A percentile compares a stretch with the other conserved stretches of the same genome.
Evolutionary conservation across 2,797 vertebrate species (phyloP).

Genomic region (Sebastes variabilis): DNA sequence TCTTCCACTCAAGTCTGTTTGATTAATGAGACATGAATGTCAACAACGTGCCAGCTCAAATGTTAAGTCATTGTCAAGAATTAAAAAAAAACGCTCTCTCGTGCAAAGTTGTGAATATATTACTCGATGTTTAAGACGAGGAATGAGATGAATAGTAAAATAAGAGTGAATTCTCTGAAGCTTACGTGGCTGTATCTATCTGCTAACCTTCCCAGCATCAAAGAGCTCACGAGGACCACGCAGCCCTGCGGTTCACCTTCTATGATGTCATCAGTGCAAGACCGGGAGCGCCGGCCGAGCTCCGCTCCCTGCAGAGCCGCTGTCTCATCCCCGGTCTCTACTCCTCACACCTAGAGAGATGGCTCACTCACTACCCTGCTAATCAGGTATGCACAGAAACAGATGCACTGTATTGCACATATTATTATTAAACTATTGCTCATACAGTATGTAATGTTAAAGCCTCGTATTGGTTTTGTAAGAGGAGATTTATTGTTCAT

Average conservation of each 20-base stretch:
- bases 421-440: too few relatives aligned
- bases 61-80: constrained; percentile 6
- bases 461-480: background rate
- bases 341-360: constrained; percentile 90
- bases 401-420: background rate
- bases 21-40: constrained; percentile 44
- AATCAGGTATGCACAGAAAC: constrained; percentile 84
- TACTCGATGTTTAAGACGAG: background rate
- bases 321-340: constrained; percentile 93
- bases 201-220: constrained; percentile 85
- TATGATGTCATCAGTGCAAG: constrained; percentile 91
- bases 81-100: background rate
- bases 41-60: constrained; percentile 13
- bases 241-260: constrained; percentile 91
- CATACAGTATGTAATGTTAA: background rate
- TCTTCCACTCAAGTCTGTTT: constrained; percentile 12
- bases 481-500: background rate
- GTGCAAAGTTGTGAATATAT: background rate
- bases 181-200: background rate
- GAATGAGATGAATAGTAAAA: background rate
- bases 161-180: constrained; percentile 2
- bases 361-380: constrained; percentile 89
- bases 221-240: constrained; percentile 91
- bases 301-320: constrained; percentile 88
- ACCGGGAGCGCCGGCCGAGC: constrained; percentile 81